phyloP scores from a whole-genome alignment of 1,140 invertebrate genomes.

The Drosophila quadrilineata region DNA sequence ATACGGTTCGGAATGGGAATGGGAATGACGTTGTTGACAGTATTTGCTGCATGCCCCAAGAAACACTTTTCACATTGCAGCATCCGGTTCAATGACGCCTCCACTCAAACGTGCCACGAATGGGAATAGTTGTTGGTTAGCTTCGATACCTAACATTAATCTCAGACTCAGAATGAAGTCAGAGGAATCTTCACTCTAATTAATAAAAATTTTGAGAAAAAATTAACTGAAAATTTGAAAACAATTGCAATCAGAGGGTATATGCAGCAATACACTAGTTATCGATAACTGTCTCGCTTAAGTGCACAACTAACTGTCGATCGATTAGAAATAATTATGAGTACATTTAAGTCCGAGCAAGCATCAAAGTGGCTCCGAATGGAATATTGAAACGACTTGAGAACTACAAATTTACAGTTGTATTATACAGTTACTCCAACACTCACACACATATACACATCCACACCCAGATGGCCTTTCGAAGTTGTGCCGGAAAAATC shows the following conservation, averaged over 20 bases:
- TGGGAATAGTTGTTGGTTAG: not conserved
- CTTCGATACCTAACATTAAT: not conserved
- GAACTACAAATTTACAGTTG: slow-evolving; percentile 51
- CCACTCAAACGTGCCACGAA: slow-evolving; percentile 14
- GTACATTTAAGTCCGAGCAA: slow-evolving; percentile 53
- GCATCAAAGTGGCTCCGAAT: slow-evolving; percentile 65
- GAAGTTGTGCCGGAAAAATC: slow-evolving; percentile 69
- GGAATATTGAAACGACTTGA: slow-evolving; percentile 54
- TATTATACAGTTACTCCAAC: slow-evolving; percentile 55
- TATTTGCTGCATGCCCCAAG: slow-evolving; percentile 11
- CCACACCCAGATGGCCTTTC: slow-evolving; percentile 18
- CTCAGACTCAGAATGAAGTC: not conserved
- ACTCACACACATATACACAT: slow-evolving; percentile 18
- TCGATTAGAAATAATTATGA: slow-evolving; percentile 48
- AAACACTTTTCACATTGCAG: slow-evolving; percentile 22
- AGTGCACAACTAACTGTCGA: too few relatives aligned
- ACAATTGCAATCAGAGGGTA: too few relatives aligned
- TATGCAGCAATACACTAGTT: too few relatives aligned
- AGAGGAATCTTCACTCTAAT: not conserved
- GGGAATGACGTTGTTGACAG: slow-evolving; percentile 30
- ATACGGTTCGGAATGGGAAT: too few relatives aligned
- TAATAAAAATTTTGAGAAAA: not conserved
- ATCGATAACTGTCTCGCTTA: too few relatives aligned
- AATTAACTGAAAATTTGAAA: too few relatives aligned
- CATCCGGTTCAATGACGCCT: slow-evolving; percentile 27